phyloP scores from a whole-genome alignment of 2,797 vertebrate genomes.

The Numenius phaeopus region DNA sequence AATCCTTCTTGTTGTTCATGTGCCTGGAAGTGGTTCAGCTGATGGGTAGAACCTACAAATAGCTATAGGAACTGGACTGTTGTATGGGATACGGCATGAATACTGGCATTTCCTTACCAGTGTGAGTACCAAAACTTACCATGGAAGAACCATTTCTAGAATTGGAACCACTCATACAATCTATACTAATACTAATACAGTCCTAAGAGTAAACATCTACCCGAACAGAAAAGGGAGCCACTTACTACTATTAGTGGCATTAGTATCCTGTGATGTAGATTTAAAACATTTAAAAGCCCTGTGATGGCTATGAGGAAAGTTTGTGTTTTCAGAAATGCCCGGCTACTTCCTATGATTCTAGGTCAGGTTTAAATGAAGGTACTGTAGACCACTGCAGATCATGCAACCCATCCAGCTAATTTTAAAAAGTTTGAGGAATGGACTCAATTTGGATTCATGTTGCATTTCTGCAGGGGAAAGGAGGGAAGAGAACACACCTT shows the following conservation, averaged over 20 bases:
- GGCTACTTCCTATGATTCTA: neutral
- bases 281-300: neutral
- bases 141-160: neutral
- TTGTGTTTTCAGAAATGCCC: neutral
- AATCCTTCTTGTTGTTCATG: neutral
- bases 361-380: neutral
- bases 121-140: neutral
- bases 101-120: neutral
- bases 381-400: neutral
- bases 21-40: neutral
- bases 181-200: neutral
- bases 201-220: neutral
- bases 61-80: neutral
- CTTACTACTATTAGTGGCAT: neutral
- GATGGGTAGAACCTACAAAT: neutral
- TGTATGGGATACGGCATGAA: neutral
- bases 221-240: neutral
- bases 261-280: neutral
- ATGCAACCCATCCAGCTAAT: neutral
- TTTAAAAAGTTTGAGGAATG: neutral
- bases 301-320: neutral
- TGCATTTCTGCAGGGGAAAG: neutral
- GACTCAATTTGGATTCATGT: neutral
- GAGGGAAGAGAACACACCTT: neutral
- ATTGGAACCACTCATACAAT: too few species aligned